Conservation (phyloP, 2,113 vertebrate species). For the Climacteris rufus region DNA sequence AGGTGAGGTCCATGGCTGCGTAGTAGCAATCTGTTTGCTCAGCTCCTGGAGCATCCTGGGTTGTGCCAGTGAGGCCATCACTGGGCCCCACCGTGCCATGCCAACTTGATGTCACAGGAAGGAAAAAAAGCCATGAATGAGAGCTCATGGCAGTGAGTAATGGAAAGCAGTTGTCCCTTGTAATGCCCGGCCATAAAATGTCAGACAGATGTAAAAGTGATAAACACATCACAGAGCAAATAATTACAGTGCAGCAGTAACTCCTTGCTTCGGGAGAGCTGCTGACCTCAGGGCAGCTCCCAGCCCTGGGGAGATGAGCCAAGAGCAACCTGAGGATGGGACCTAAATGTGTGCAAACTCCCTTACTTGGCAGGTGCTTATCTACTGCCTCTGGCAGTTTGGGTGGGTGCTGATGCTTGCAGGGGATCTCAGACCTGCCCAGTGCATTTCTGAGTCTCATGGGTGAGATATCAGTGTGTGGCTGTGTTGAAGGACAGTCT, state of each 20-base stretch:
- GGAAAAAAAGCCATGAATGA: neutral
- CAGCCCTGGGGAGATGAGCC: neutral
- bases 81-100: neutral
- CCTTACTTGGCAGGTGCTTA: neutral
- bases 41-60: neutral
- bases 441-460: neutral
- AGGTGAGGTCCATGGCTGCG: neutral
- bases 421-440: neutral
- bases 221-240: conserved; percentile 25
- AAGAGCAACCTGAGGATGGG: neutral
- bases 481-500: neutral
- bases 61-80: neutral
- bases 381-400: neutral
- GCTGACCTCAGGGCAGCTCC: neutral
- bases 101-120: neutral
- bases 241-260: neutral
- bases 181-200: conserved; percentile 12
- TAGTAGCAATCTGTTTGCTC: neutral
- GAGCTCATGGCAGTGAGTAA: neutral
- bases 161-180: conserved; percentile 21
- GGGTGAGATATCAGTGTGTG: neutral
- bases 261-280: neutral
- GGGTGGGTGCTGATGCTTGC: neutral
- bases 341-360: neutral
- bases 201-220: conserved; percentile 37